Percentiles rank a stretch among this genome's conserved stretches.
phyloP scores from a whole-genome alignment of 2,888 invertebrate genomes.

The Poecilus cupreus region DNA sequence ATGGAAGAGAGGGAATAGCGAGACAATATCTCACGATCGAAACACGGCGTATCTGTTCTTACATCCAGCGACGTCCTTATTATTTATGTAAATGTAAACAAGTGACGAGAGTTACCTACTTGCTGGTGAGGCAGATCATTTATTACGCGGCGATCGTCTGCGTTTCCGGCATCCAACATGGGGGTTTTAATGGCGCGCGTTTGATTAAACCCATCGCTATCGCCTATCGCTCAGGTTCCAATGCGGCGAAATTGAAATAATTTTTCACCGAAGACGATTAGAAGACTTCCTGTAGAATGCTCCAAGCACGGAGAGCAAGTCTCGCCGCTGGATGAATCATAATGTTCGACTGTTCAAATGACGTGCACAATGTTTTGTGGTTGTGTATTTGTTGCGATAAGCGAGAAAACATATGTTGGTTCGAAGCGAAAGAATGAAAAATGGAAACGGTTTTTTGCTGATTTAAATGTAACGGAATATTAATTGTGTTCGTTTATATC shows the following conservation, averaged over 20 bases:
- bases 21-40: conserved; percentile 53
- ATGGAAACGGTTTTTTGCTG: conserved; percentile 25
- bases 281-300: conserved; percentile 17
- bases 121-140: conserved; percentile 44
- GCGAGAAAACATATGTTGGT: conserved; percentile 38
- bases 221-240: conserved; percentile 11
- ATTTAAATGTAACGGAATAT: conserved; percentile 30
- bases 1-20: conserved; percentile 33
- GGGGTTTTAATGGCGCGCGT: neutral
- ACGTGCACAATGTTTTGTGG: conserved; percentile 23
- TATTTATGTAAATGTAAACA: conserved; percentile 53
- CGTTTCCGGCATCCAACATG: conserved; percentile 45
- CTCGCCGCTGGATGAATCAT: conserved; percentile 31
- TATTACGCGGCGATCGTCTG: conserved; percentile 19
- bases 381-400: conserved; percentile 26
- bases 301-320: neutral
- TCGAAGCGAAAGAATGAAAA: neutral
- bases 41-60: conserved; percentile 33
- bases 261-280: conserved; percentile 37
- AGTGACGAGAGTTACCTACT: conserved; percentile 48
- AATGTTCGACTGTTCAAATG: neutral
- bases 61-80: conserved; percentile 50
- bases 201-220: conserved; percentile 23
- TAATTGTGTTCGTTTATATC: neutral
- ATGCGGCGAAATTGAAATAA: conserved; percentile 48